Conservation (phyloP, 2,888 invertebrate genomes). For the Lagria hirta region DNA sequence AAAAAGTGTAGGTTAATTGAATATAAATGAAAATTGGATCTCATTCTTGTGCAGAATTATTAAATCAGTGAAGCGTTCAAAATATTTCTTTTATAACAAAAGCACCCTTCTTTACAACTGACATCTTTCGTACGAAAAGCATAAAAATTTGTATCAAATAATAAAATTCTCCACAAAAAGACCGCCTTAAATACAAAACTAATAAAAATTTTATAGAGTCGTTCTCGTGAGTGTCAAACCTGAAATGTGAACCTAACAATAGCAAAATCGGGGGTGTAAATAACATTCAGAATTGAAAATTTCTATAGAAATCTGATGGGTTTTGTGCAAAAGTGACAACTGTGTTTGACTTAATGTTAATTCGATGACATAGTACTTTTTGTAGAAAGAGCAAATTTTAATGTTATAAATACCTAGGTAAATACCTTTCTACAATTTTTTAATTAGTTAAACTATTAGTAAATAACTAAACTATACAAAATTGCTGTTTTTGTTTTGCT, state of each 20-base stretch:
- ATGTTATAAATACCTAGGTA: too few relatives aligned
- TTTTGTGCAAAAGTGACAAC: constrained; percentile 28
- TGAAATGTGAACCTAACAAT: constrained; percentile 9
- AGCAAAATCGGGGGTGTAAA: constrained; percentile 25
- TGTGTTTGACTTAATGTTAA: constrained; percentile 28
- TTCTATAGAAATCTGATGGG: constrained; percentile 28
- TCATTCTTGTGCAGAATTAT: too few relatives aligned
- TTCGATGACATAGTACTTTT: constrained; percentile 21
- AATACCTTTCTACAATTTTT: too few relatives aligned
- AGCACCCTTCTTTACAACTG: too few relatives aligned
- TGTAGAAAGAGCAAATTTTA: too few relatives aligned
- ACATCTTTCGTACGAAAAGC: constrained; percentile 22
- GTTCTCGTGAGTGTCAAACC: constrained; percentile 27
- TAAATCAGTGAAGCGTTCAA: too few relatives aligned
- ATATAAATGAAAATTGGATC: too few relatives aligned
- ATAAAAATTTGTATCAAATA: constrained; percentile 39
- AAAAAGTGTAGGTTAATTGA: too few relatives aligned
- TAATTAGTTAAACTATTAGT: too few relatives aligned
- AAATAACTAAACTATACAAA: too few relatives aligned
- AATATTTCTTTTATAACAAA: too few relatives aligned
- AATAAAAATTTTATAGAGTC: constrained; percentile 45
- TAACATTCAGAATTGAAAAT: constrained; percentile 18
- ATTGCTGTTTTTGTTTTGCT: too few relatives aligned
- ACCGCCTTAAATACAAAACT: constrained; percentile 34
- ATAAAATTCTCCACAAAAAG: constrained; percentile 30